A percentile compares a stretch with the other conserved stretches of the same genome.
Conservation (phyloP, 2,888 invertebrate genomes). For the Idaea biselata region DNA sequence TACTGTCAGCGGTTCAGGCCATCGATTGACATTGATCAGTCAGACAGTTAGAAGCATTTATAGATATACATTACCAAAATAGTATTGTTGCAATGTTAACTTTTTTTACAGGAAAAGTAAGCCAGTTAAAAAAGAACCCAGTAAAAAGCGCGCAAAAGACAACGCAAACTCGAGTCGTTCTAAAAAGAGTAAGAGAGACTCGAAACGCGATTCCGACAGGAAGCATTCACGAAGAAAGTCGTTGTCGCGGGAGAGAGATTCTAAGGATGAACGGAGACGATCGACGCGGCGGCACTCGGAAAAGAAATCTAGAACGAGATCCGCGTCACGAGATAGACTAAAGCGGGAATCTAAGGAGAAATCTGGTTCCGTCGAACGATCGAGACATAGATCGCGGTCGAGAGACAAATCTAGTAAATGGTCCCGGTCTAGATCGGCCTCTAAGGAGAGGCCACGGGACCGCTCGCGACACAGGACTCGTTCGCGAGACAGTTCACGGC, state of each 20-base stretch:
- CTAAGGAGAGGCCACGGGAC: slow-evolving; percentile 46
- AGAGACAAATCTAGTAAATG: slow-evolving; percentile 49
- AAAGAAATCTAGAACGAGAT: slow-evolving; percentile 47
- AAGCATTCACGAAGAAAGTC: slow-evolving; percentile 60
- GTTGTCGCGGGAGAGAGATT: slow-evolving; percentile 50
- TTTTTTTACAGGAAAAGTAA: slow-evolving; percentile 32
- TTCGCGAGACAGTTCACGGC: slow-evolving; percentile 35
- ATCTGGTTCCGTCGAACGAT: slow-evolving; percentile 48
- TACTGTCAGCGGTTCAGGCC: too few relatives aligned
- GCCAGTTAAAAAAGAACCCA: slow-evolving; percentile 38
- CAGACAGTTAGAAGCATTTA: too few relatives aligned
- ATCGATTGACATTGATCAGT: too few relatives aligned
- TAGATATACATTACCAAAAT: too few relatives aligned
- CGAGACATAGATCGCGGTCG: slow-evolving; percentile 54
- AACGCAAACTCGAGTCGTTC: slow-evolving; percentile 41
- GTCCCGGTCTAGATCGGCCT: slow-evolving; percentile 50
- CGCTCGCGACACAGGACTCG: slow-evolving; percentile 40
- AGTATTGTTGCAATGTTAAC: background rate
- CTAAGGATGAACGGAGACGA: slow-evolving; percentile 41
- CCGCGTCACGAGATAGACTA: slow-evolving; percentile 50
- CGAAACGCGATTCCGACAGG: slow-evolving; percentile 57
- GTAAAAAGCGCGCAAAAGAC: slow-evolving; percentile 48
- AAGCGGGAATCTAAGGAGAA: slow-evolving; percentile 53
- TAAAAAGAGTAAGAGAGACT: slow-evolving; percentile 55
- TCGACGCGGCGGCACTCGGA: slow-evolving; percentile 51